A percentile compares a stretch with the other conserved stretches of the same genome.
Evolutionary conservation across 1,140 invertebrate species (phyloP).

Genomic region (Onthophagus taurus): DNA sequence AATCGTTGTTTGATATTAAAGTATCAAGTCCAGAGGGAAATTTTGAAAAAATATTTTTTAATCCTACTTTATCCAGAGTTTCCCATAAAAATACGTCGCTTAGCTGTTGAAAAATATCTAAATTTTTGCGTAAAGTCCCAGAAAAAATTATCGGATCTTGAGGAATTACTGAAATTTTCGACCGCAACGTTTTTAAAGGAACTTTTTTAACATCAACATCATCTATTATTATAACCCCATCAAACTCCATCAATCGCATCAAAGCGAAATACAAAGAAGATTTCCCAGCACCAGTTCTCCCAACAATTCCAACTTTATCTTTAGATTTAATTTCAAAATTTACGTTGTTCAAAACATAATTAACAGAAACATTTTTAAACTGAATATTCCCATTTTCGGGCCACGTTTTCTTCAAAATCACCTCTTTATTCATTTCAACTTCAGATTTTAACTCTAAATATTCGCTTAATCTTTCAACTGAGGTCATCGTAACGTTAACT

Average conservation of each 20-base stretch:
- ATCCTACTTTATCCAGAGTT: slow-evolving; percentile 32
- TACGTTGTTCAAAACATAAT: slow-evolving; percentile 60
- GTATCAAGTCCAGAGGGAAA: slow-evolving; percentile 21
- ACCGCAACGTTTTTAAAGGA: slow-evolving; percentile 47
- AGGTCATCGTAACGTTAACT: slow-evolving; percentile 80
- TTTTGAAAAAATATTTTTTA: slow-evolving; percentile 25
- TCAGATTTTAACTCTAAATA: slow-evolving; percentile 56
- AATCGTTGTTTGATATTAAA: slow-evolving; percentile 51
- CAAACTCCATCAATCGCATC: slow-evolving; percentile 54
- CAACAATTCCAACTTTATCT: slow-evolving; percentile 46
- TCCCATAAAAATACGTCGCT: slow-evolving; percentile 39
- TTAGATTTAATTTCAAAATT: slow-evolving; percentile 48
- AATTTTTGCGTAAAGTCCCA: slow-evolving; percentile 46
- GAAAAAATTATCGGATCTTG: slow-evolving; percentile 51
- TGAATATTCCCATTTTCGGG: slow-evolving; percentile 57
- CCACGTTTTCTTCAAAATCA: slow-evolving; percentile 47
- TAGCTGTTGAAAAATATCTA: slow-evolving; percentile 46
- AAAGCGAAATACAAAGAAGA: slow-evolving; percentile 64
- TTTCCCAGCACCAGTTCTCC: slow-evolving; percentile 53
- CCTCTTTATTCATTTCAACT: slow-evolving; percentile 22
- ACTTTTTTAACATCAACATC: slow-evolving; percentile 50
- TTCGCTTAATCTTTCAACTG: slow-evolving; percentile 73
- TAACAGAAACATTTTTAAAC: slow-evolving; percentile 56
- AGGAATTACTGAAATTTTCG: slow-evolving; percentile 56
- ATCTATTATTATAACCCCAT: slow-evolving; percentile 58